phyloP scores from a whole-genome alignment of 2,888 invertebrate genomes.

The Phrixothrix hirtus region DNA sequence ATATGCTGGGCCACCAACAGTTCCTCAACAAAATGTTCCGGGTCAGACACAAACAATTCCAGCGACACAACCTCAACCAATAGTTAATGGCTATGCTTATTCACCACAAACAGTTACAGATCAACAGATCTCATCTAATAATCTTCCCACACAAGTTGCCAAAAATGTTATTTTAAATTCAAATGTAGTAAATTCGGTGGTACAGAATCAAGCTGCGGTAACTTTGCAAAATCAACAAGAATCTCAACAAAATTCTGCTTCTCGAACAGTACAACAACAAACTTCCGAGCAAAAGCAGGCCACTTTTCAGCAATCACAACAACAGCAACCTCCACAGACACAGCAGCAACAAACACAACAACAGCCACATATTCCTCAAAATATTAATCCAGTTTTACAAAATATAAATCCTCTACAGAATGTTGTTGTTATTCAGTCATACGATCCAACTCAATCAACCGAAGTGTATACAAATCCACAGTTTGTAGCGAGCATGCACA shows the following conservation, averaged over 20 bases:
- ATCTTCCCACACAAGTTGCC: conserved; percentile 48
- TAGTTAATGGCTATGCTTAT: conserved; percentile 52
- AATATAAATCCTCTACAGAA: conserved; percentile 17
- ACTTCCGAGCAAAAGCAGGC: neutral
- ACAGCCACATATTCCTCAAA: conserved; percentile 13
- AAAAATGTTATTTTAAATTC: conserved; percentile 47
- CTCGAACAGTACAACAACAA: conserved; percentile 7
- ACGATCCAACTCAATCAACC: conserved; percentile 35
- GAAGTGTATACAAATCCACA: conserved; percentile 53
- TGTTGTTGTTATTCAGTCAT: conserved; percentile 19
- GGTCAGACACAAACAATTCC: conserved; percentile 16
- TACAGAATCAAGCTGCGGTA: conserved; percentile 12
- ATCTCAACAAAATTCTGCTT: conserved; percentile 31
- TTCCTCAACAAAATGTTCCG: conserved; percentile 40
- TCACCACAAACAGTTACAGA: conserved; percentile 37
- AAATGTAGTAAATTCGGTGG: conserved; percentile 14
- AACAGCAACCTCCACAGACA: too few relatives aligned
- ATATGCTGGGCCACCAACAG: conserved; percentile 48
- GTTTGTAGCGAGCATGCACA: conserved; percentile 51
- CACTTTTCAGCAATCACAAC: too few relatives aligned
- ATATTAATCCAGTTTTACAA: conserved; percentile 12
- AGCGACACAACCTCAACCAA: conserved; percentile 39
- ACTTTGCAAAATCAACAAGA: conserved; percentile 23
- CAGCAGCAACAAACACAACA: too few relatives aligned
- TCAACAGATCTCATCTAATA: conserved; percentile 42